Percentiles rank a stretch among this genome's conserved stretches.
Evolutionary conservation across 2,888 invertebrate species (phyloP).

Genomic region (Rhyacophila evoluta): DNA sequence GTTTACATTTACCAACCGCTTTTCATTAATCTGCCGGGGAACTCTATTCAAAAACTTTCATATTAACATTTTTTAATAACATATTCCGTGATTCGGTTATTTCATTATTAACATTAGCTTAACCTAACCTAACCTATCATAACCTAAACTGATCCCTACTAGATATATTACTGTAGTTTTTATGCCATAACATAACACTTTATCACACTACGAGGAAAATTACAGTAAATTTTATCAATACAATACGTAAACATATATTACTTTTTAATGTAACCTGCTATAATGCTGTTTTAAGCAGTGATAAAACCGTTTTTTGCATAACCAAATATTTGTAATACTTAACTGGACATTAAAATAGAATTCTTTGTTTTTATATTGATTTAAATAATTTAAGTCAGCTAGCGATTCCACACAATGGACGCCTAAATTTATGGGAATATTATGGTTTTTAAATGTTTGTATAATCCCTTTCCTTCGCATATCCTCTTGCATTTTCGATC

Average conservation of each 20-base stretch:
- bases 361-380: slow-evolving; percentile 44
- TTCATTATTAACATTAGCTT: too few relatives aligned
- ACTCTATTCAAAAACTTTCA: too few relatives aligned
- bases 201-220: too few relatives aligned
- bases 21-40: too few relatives aligned
- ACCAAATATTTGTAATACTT: slow-evolving; percentile 17
- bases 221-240: neutral
- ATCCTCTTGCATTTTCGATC: neutral
- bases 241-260: neutral
- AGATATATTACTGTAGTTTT: too few relatives aligned
- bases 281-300: too few relatives aligned
- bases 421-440: slow-evolving; percentile 47
- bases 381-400: slow-evolving; percentile 26
- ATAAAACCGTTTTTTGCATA: slow-evolving; percentile 17
- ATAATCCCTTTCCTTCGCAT: neutral
- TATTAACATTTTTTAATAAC: too few relatives aligned
- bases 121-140: too few relatives aligned
- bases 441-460: slow-evolving; percentile 34
- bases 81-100: too few relatives aligned
- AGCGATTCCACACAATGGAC: slow-evolving; percentile 41
- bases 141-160: too few relatives aligned
- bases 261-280: neutral
- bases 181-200: too few relatives aligned
- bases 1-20: too few relatives aligned
- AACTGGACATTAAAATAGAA: slow-evolving; percentile 27